Evolutionary conservation across 2,113 vertebrate species (phyloP).

Genomic region (Spermophilus dauricus): DNA sequence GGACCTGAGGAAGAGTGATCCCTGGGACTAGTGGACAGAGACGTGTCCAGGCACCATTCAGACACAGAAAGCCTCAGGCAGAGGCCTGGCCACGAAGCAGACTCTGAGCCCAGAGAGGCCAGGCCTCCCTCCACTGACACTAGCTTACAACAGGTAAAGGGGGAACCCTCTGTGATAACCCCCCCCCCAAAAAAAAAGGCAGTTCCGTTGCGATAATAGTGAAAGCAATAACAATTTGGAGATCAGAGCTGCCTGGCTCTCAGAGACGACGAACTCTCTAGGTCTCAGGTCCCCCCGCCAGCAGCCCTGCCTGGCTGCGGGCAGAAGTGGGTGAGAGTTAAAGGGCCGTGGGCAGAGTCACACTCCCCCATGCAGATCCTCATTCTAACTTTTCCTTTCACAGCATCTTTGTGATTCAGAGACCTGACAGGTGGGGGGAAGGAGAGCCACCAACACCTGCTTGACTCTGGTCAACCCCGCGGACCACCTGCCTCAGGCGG

Average conservation of each 20-base stretch:
- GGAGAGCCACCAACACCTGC: background rate
- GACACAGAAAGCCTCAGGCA: background rate
- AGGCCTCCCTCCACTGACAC: conserved; percentile 21
- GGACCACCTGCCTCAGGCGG: background rate
- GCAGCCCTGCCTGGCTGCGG: background rate
- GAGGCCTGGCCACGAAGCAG: background rate
- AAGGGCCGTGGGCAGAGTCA: background rate
- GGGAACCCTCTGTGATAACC: background rate
- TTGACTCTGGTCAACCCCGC: background rate
- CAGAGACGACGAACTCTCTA: conserved; percentile 33
- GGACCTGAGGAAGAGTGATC: background rate
- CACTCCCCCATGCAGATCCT: background rate
- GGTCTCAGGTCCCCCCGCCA: conserved; percentile 44
- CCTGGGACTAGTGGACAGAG: background rate
- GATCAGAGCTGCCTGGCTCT: conserved; percentile 67
- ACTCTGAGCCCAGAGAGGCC: background rate
- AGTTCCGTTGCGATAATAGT: conserved; percentile 69
- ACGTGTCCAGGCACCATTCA: background rate
- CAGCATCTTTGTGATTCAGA: conserved; percentile 47
- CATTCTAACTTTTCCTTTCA: conserved; percentile 34
- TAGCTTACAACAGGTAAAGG: conserved; percentile 70
- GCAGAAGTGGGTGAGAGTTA: background rate
- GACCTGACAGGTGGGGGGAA: background rate
- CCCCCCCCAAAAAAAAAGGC: background rate
- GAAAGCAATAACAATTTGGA: conserved; percentile 71